Evolutionary conservation across 2,113 vertebrate species (phyloP).

Genomic region (Diglossa brunneiventris): DNA sequence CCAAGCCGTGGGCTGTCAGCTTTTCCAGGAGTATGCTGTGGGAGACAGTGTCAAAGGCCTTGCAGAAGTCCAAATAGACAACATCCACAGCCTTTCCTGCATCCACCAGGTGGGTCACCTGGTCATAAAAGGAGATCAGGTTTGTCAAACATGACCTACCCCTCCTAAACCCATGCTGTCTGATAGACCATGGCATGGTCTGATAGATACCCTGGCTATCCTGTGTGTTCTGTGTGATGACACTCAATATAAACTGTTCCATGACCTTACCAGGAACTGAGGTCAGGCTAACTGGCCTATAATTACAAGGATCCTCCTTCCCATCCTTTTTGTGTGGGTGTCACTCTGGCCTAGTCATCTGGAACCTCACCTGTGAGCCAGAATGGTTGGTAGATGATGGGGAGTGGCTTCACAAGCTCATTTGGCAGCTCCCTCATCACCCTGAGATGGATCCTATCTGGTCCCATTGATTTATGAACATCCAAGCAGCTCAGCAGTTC

Average conservation of each 20-base stretch:
- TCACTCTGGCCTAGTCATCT: background rate
- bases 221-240: no score
- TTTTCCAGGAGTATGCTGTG: background rate
- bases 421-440: background rate
- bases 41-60: background rate
- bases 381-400: background rate
- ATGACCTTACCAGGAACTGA: background rate
- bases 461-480: background rate
- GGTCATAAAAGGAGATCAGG: background rate
- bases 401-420: fast-evolving
- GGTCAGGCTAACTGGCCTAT: background rate
- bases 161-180: background rate
- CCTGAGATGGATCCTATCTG: background rate
- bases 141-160: background rate
- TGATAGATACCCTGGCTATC: background rate
- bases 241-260: background rate
- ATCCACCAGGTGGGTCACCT: background rate
- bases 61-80: background rate
- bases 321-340: background rate
- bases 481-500: no score
- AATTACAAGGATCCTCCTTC: background rate
- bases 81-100: background rate
- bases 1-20: background rate
- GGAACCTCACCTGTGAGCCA: background rate
- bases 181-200: background rate